A percentile compares a stretch with the other conserved stretches of the same genome.
Conservation (phyloP, 2,113 vertebrate genomes). For the Piaya cayana region DNA sequence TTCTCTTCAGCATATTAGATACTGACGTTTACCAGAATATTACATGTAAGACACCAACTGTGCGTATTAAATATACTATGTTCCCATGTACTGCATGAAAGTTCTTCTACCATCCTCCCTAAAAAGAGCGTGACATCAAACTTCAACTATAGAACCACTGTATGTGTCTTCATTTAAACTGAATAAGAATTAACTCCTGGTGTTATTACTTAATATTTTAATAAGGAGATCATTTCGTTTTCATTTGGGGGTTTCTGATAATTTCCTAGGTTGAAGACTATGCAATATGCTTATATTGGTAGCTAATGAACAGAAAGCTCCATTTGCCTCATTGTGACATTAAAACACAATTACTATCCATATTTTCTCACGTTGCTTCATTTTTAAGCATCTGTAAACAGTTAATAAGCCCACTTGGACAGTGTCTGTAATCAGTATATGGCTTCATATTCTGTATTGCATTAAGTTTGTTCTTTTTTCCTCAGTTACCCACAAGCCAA, state of each 20-base stretch:
- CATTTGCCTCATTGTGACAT: not conserved
- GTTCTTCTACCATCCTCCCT: not conserved
- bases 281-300: not conserved
- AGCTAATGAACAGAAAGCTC: not conserved
- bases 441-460: not conserved
- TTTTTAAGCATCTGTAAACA: not conserved
- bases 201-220: not conserved
- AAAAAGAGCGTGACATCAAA: not conserved
- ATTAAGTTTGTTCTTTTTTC: not conserved
- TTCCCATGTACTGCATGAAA: not conserved
- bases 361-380: not conserved
- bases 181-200: not conserved
- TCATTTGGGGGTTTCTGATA: not conserved
- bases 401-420: not conserved
- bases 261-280: not conserved
- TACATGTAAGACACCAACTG: not conserved
- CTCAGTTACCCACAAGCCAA: not conserved
- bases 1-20: not conserved
- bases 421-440: not conserved
- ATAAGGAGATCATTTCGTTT: not conserved
- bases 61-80: not conserved
- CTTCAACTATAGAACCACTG: rapidly evolving
- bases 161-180: not conserved
- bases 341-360: not conserved
- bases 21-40: not conserved